Conservation (phyloP, 2,113 vertebrate genomes). For the Sterrhoptilus dennistouni region DNA sequence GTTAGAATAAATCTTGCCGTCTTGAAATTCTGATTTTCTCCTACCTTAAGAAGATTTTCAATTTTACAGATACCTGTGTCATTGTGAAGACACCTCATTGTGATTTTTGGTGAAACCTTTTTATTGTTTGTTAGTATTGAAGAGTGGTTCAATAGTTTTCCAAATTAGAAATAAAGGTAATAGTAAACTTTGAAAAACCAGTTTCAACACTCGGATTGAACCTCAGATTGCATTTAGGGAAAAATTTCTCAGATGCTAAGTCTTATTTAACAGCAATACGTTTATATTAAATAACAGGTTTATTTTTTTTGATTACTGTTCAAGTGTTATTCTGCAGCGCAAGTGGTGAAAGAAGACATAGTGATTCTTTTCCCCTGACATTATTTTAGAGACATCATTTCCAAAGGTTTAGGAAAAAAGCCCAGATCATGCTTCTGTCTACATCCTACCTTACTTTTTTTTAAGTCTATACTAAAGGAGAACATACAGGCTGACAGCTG, state of each 20-base stretch:
- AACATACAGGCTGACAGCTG: background rate
- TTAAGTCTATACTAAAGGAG: background rate
- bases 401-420: background rate
- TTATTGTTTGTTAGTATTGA: background rate
- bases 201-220: background rate
- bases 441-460: background rate
- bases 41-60: background rate
- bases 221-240: background rate
- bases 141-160: background rate
- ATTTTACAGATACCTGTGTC: background rate
- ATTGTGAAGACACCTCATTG: no score
- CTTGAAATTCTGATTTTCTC: background rate
- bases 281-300: background rate
- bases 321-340: background rate
- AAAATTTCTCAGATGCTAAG: background rate
- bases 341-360: background rate
- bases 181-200: background rate
- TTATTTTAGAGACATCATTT: background rate
- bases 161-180: background rate
- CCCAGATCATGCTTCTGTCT: background rate
- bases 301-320: background rate
- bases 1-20: background rate
- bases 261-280: background rate
- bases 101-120: background rate
- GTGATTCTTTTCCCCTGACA: background rate